phyloP scores from a whole-genome alignment of 2,888 invertebrate genomes.

The Cephus pygmeus region DNA sequence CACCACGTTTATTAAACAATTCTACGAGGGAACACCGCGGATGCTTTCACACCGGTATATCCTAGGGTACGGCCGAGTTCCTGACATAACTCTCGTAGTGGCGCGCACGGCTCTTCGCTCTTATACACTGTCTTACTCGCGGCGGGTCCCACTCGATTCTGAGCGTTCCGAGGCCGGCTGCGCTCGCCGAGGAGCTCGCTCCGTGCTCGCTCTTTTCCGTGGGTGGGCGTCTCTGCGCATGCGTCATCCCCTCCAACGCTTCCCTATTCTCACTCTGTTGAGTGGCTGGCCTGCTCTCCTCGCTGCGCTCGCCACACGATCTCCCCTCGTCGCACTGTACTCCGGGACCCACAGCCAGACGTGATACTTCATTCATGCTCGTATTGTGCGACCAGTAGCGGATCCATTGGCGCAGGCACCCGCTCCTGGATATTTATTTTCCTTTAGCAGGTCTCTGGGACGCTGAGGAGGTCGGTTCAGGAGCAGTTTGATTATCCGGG shows the following conservation, averaged over 20 bases:
- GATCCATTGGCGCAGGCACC: conserved; percentile 29
- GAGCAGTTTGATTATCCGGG: neutral
- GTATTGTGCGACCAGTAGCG: conserved; percentile 58
- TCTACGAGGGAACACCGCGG: neutral
- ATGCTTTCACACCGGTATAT: conserved; percentile 2
- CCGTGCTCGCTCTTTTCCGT: conserved; percentile 43
- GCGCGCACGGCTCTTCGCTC: conserved; percentile 7
- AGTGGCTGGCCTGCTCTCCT: neutral
- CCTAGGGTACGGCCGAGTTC: conserved; percentile 2
- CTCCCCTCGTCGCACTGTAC: neutral
- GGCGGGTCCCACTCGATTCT: conserved; percentile 5
- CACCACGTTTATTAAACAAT: neutral
- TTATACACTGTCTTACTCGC: conserved; percentile 4
- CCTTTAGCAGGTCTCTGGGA: neutral
- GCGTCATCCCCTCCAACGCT: conserved; percentile 25
- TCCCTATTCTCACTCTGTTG: conserved; percentile 21
- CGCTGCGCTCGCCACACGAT: conserved; percentile 25
- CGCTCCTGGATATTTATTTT: neutral
- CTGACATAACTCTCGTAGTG: conserved; percentile 5
- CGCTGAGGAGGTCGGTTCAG: neutral
- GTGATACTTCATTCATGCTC: conserved; percentile 65
- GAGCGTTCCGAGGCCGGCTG: conserved; percentile 36
- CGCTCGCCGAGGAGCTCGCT: conserved; percentile 35
- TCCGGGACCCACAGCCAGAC: conserved; percentile 50
- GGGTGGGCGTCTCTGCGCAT: conserved; percentile 33